phyloP scores from a whole-genome alignment of 2,888 invertebrate species.

The Machimus rusticus region DNA sequence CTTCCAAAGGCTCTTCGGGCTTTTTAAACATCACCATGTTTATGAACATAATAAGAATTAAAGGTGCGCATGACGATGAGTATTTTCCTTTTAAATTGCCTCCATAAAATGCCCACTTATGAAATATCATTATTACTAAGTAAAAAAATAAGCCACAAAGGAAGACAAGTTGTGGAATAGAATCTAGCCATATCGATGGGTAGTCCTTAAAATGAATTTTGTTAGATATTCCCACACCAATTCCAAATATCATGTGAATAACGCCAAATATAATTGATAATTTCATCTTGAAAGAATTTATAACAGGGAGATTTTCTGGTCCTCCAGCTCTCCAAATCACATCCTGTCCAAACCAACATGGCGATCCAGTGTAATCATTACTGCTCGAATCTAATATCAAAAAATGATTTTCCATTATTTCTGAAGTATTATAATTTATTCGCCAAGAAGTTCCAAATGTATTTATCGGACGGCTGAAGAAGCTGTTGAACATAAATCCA shows the following conservation, averaged over 20 bases:
- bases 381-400: conserved; percentile 71
- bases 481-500: conserved; percentile 95
- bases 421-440: conserved; percentile 65
- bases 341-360: conserved; percentile 83
- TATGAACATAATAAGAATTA: conserved; percentile 77
- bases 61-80: conserved; percentile 71
- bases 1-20: not conserved
- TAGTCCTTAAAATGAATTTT: conserved; percentile 73
- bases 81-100: conserved; percentile 59
- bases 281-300: conserved; percentile 96
- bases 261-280: conserved; percentile 93
- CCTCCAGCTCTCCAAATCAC: conserved; percentile 76
- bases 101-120: conserved; percentile 84
- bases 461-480: conserved; percentile 91
- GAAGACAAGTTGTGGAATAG: conserved; percentile 89
- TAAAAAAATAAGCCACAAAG: conserved; percentile 86
- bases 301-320: conserved; percentile 87
- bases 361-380: conserved; percentile 62
- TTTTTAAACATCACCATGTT: conserved; percentile 76
- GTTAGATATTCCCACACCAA: conserved; percentile 79
- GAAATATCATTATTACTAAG: conserved; percentile 86
- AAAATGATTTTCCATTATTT: conserved; percentile 60
- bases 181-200: conserved; percentile 77
- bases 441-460: conserved; percentile 90
- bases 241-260: conserved; percentile 92